These are phyloP conservation scores for Megalurothrips usitatus DNA, from an alignment of 2,888 invertebrate species.

Conservation along the genomic window DNA sequence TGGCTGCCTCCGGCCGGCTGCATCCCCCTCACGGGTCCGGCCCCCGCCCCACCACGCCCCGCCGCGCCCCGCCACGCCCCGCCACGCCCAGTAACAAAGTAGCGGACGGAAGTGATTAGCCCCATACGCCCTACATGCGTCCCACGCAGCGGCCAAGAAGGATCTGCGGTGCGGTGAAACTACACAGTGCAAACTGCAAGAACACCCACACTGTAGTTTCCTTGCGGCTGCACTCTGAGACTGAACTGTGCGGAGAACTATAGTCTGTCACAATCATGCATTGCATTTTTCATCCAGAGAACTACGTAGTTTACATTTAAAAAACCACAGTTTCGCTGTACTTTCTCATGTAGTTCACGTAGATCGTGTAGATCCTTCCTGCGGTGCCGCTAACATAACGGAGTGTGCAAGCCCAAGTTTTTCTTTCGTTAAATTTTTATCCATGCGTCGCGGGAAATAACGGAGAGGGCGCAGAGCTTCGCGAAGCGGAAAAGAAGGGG, in stretches of 20 bases:
- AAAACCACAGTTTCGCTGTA: no score
- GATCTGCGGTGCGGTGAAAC: no score
- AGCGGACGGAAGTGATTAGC: conserved; percentile 6
- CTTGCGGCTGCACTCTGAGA: no score
- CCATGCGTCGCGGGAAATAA: background rate
- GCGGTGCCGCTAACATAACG: background rate
- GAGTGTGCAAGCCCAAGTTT: background rate
- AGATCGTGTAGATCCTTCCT: background rate
- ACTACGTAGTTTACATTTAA: no score
- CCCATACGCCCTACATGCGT: background rate
- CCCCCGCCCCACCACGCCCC: background rate
- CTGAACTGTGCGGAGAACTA: no score
- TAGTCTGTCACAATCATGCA: no score
- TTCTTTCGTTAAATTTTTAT: background rate
- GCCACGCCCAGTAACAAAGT: no score
- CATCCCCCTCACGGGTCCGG: background rate
- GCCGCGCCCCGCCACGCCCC: background rate
- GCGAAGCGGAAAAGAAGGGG: background rate
- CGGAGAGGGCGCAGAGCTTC: background rate
- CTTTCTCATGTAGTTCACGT: no score
- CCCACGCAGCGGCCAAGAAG: no score
- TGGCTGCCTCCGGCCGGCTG: background rate
- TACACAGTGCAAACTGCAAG: no score
- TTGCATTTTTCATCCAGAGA: no score
- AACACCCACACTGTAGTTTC: no score